Percentiles rank a stretch among this genome's conserved stretches.
These are phyloP conservation scores for Beroe ovata DNA, from an alignment of 37 sponge, comb jelly and placozoan genomes.

Conservation along the genomic window DNA sequence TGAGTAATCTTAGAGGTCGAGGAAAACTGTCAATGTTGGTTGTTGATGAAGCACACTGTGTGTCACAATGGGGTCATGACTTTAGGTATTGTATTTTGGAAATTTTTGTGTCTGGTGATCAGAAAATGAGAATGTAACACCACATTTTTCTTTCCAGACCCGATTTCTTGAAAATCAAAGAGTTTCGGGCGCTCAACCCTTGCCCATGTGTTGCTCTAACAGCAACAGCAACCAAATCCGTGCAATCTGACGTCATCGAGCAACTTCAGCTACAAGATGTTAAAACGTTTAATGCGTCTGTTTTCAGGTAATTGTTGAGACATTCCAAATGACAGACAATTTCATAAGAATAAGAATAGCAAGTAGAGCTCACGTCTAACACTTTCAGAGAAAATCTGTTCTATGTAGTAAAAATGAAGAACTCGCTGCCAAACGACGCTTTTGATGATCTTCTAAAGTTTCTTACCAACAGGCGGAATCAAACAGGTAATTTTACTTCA, in stretches of 20 bases:
- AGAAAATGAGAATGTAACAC: neutral
- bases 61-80: constrained; percentile 99
- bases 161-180: constrained; percentile 91
- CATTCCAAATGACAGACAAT: too few species aligned
- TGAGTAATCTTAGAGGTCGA: constrained; percentile 68
- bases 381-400: constrained; percentile 8
- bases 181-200: constrained; percentile 72
- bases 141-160: constrained; percentile 70
- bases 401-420: neutral
- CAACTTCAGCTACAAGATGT: constrained; percentile 7
- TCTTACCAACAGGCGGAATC: constrained; percentile 2
- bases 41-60: constrained; percentile 97
- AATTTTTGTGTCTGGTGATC: neutral
- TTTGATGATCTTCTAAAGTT: constrained; percentile 2
- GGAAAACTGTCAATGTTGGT: constrained; percentile 74
- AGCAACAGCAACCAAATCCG: constrained; percentile 88
- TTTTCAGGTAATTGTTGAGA: constrained; percentile 40
- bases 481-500: constrained; percentile 11
- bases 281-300: constrained; percentile 56
- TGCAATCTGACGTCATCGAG: constrained; percentile 78
- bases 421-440: neutral
- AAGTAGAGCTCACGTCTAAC: too few species aligned
- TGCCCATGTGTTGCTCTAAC: constrained; percentile 92
- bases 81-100: too few species aligned
- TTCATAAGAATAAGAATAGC: too few species aligned